phyloP scores from a whole-genome alignment of 1,140 invertebrate species.

The Caenorhabditis remanei region DNA sequence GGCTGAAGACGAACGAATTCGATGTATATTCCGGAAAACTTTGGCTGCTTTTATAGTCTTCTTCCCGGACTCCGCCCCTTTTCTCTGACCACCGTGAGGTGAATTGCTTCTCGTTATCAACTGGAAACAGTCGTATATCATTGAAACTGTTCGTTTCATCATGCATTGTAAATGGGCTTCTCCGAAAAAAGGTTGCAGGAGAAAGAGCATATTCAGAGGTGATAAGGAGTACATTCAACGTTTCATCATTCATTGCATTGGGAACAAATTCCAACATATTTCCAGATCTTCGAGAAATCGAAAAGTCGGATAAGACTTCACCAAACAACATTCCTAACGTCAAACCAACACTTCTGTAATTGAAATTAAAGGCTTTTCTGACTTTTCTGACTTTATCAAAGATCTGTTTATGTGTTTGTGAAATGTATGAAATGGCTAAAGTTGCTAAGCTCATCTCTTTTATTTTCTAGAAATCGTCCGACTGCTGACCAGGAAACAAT shows the following conservation, averaged over 20 bases:
- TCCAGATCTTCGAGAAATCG: slow-evolving; percentile 5
- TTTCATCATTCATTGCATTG: background rate
- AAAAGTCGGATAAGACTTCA: slow-evolving; percentile 39
- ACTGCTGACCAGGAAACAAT: background rate
- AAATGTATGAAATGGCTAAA: slow-evolving; percentile 2
- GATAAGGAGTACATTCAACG: slow-evolving; percentile 18
- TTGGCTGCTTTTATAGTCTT: slow-evolving; percentile 8
- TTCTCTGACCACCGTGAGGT: slow-evolving; percentile 3
- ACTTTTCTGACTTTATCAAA: slow-evolving; percentile 10
- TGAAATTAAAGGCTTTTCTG: background rate
- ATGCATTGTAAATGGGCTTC: slow-evolving; percentile 33
- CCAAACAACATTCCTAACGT: slow-evolving; percentile 38
- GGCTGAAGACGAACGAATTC: background rate
- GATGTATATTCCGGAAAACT: background rate
- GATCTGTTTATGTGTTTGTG: slow-evolving; percentile 6
- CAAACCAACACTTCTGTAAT: background rate
- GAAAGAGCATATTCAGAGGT: background rate
- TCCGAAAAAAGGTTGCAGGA: slow-evolving; percentile 10
- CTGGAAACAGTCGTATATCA: slow-evolving; percentile 1
- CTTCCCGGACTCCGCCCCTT: background rate
- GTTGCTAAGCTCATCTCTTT: background rate
- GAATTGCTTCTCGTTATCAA: slow-evolving; percentile 7
- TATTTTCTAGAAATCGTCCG: background rate
- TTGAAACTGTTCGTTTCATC: slow-evolving; percentile 47
- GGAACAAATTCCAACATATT: background rate